phyloP scores from a whole-genome alignment of 1,140 invertebrate genomes.

The Patella vulgata region DNA sequence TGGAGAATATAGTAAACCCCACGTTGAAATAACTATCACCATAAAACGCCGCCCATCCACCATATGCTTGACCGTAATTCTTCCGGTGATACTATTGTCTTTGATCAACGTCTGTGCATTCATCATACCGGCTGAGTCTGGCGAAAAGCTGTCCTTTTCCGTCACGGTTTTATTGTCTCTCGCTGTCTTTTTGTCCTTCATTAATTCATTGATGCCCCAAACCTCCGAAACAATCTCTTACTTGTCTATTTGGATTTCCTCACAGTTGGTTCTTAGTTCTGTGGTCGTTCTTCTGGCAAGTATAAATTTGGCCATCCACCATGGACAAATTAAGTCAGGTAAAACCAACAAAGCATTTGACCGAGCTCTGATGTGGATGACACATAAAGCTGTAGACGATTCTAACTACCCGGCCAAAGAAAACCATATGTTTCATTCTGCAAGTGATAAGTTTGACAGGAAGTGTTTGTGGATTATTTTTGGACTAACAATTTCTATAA shows the following conservation, averaged over 20 bases:
- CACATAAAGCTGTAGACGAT: no score
- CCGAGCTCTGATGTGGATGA: no score
- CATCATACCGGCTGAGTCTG: constrained; percentile 30
- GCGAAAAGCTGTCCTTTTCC: constrained; percentile 37
- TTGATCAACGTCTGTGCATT: constrained; percentile 34
- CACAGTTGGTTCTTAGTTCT: neutral
- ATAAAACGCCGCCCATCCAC: constrained; percentile 24
- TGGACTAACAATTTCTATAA: no score
- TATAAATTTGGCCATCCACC: no score
- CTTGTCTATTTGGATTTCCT: constrained; percentile 26
- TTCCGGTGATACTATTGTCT: constrained; percentile 35
- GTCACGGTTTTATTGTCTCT: constrained; percentile 40
- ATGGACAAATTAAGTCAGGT: no score
- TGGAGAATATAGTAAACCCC: no score
- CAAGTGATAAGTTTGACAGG: no score
- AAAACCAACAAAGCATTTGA: no score
- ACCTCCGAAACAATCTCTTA: constrained; percentile 29
- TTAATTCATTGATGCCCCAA: constrained; percentile 27
- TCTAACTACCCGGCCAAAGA: no score
- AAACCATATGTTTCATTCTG: no score
- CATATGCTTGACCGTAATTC: constrained; percentile 29
- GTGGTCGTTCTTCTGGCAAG: no score
- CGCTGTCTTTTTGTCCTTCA: constrained; percentile 39
- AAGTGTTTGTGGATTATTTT: no score
- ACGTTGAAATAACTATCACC: constrained; percentile 23